phyloP scores from a whole-genome alignment of 2,888 invertebrate species.

The Branchinecta sandiegonensis region DNA sequence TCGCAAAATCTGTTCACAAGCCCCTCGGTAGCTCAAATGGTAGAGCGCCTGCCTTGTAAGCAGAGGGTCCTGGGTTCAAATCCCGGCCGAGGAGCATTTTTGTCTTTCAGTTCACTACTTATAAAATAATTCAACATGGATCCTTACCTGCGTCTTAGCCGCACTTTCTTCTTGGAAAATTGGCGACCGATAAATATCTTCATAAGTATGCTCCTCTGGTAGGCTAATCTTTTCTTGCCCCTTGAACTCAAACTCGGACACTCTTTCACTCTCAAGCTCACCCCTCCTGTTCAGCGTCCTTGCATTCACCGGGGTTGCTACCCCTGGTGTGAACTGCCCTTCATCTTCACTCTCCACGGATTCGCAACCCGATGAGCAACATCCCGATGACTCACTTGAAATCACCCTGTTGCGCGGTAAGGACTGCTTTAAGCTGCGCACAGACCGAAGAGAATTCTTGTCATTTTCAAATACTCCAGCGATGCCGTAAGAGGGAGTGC shows the following conservation, averaged over 20 bases:
- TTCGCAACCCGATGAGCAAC: background rate
- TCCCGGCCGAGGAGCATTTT: no score
- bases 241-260: background rate
- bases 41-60: no score
- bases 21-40: no score
- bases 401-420: background rate
- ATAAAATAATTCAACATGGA: no score
- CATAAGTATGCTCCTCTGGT: conserved; percentile 12
- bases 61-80: no score
- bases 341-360: background rate
- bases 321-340: background rate
- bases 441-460: background rate
- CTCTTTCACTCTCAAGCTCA: no score
- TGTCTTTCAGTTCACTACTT: no score
- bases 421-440: background rate
- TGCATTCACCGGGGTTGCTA: background rate
- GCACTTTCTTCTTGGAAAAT: background rate
- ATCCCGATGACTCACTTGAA: background rate
- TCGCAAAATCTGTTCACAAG: no score
- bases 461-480: conserved; percentile 1
- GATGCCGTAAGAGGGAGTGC: background rate
- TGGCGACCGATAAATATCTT: conserved; percentile 14
- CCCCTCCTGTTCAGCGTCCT: background rate
- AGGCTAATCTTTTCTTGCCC: background rate
- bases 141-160: no score